Percentiles rank a stretch among this genome's conserved stretches.
These are phyloP conservation scores for Anadara kagoshimensis DNA, from an alignment of 1,140 invertebrate species.

Conservation along the genomic window DNA sequence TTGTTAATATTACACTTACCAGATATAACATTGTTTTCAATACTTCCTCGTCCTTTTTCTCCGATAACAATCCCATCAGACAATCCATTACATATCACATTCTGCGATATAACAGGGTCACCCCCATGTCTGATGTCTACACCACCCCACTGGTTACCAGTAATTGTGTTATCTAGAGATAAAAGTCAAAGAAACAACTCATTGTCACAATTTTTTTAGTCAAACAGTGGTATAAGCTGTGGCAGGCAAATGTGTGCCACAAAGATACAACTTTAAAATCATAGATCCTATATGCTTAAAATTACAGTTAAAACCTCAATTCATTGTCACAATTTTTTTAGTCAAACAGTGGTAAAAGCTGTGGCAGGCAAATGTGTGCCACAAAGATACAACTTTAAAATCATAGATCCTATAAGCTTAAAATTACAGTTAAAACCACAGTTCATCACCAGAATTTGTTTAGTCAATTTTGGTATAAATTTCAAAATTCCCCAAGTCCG, in stretches of 20 bases:
- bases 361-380: no score
- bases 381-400: no score
- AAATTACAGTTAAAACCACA: constrained; percentile 11
- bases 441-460: background rate
- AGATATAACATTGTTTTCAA: constrained; percentile 65
- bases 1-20: constrained; percentile 43
- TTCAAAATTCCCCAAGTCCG: no score
- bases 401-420: constrained; percentile 61
- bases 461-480: background rate
- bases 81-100: constrained; percentile 61
- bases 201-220: background rate
- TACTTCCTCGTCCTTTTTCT: constrained; percentile 53
- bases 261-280: no score
- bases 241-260: no score
- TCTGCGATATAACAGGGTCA: constrained; percentile 56
- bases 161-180: constrained; percentile 61
- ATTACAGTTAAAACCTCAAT: background rate
- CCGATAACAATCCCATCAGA: constrained; percentile 67
- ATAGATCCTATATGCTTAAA: constrained; percentile 61
- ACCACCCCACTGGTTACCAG: constrained; percentile 66
- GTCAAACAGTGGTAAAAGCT: background rate
- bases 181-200: background rate
- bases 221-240: background rate
- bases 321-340: background rate
- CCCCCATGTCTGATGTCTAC: constrained; percentile 65